A percentile compares a stretch with the other conserved stretches of the same genome.
Conservation (phyloP, 2,113 vertebrate species). For the Rhombomys opimus region DNA sequence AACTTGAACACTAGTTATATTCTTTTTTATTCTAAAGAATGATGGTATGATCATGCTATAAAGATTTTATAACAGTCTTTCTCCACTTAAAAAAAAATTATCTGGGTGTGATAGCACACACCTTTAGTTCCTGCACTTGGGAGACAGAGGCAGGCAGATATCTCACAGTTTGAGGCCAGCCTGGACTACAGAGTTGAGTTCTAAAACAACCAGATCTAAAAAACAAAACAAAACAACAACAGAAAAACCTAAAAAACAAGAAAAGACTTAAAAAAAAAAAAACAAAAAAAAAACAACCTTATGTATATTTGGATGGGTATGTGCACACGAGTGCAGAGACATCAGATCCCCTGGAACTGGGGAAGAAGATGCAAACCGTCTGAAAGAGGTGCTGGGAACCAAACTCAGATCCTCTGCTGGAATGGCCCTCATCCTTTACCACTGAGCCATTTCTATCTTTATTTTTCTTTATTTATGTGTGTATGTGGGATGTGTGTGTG, state of each 20-base stretch:
- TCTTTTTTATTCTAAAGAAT: neutral
- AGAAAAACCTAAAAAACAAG: neutral
- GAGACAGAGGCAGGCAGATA: neutral
- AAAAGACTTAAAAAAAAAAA: neutral
- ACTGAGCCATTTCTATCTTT: neutral
- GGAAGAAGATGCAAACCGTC: neutral
- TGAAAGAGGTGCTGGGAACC: neutral
- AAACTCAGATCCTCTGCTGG: neutral
- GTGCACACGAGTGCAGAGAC: neutral
- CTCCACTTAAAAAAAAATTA: neutral
- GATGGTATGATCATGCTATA: constrained; percentile 1
- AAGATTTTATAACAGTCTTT: constrained; percentile 20
- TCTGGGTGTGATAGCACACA: neutral
- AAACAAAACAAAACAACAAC: neutral
- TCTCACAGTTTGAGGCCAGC: neutral
- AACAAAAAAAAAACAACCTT: neutral
- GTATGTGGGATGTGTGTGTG: no score
- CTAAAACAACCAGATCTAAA: neutral
- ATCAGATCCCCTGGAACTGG: neutral
- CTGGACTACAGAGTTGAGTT: neutral
- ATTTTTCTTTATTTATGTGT: no score
- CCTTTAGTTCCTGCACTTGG: neutral
- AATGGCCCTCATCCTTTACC: neutral
- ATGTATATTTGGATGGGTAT: neutral
- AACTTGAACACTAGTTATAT: neutral